These are phyloP conservation scores for Oryctes rhinoceros DNA, from an alignment of 1,140 invertebrate genomes.

Conservation along the genomic window DNA sequence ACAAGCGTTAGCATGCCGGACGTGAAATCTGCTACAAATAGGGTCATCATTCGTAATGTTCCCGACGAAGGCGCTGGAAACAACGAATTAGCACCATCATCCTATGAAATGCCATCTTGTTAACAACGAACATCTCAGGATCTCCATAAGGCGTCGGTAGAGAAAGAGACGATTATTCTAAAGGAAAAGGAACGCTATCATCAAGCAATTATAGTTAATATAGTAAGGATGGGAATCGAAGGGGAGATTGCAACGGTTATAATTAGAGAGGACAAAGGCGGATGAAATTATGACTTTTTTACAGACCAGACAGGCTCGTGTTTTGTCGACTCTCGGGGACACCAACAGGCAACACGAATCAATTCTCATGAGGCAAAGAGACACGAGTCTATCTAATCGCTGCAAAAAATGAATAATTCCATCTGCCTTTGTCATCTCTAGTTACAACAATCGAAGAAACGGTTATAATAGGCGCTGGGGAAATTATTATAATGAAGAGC, in stretches of 20 bases:
- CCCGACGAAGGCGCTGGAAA: slow-evolving; percentile 91
- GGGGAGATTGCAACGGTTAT: slow-evolving; percentile 39
- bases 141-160: slow-evolving; percentile 51
- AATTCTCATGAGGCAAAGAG: no score
- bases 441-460: slow-evolving; percentile 43
- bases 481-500: slow-evolving; percentile 46
- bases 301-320: no score
- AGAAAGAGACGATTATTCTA: slow-evolving; percentile 50
- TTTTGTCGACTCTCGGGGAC: no score
- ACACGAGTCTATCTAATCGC: no score
- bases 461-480: slow-evolving; percentile 48
- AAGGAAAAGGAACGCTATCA: slow-evolving; percentile 45
- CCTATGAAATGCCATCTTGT: slow-evolving; percentile 96
- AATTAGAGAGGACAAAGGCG: no score
- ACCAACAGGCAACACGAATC: no score
- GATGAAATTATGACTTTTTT: no score
- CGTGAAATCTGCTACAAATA: slow-evolving; percentile 82
- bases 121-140: slow-evolving; percentile 68
- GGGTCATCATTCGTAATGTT: slow-evolving; percentile 85
- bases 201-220: slow-evolving; percentile 42
- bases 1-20: slow-evolving; percentile 74
- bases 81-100: slow-evolving; percentile 87
- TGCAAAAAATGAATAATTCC: no score
- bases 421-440: no score
- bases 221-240: slow-evolving; percentile 26